phyloP scores from a whole-genome alignment of 1,140 invertebrate species.

The Conus ventricosus region DNA sequence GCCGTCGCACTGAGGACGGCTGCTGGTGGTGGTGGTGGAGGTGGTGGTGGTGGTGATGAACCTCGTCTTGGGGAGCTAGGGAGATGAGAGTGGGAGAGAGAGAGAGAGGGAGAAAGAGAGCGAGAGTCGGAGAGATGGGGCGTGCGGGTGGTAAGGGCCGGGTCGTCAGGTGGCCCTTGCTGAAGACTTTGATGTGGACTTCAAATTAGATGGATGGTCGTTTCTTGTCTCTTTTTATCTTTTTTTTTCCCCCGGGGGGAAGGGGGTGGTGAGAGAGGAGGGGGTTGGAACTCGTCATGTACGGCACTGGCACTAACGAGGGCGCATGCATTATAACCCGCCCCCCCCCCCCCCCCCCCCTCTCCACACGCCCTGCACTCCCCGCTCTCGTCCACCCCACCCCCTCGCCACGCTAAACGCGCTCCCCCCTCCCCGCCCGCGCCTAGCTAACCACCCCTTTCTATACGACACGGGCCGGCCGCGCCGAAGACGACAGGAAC shows the following conservation, averaged over 20 bases:
- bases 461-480: too few species aligned
- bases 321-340: too few species aligned
- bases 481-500: not conserved
- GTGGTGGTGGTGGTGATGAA: not conserved
- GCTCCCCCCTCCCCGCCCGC: not conserved
- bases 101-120: not conserved
- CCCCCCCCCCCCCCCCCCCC: too few species aligned
- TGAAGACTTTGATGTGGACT: not conserved
- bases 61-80: not conserved
- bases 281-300: too few species aligned
- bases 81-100: not conserved
- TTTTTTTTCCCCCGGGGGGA: too few species aligned
- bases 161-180: not conserved
- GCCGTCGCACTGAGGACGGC: conserved; percentile 52
- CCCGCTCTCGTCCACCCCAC: too few species aligned
- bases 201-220: not conserved
- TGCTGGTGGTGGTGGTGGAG: not conserved
- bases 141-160: too few species aligned
- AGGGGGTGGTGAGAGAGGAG: too few species aligned
- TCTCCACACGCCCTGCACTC: too few species aligned
- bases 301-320: too few species aligned
- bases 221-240: not conserved
- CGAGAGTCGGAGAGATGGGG: not conserved
- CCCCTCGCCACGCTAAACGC: not conserved
- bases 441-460: too few species aligned